These are phyloP conservation scores for Eupelmus urozonus DNA, from an alignment of 2,888 invertebrate species.

Conservation along the genomic window DNA sequence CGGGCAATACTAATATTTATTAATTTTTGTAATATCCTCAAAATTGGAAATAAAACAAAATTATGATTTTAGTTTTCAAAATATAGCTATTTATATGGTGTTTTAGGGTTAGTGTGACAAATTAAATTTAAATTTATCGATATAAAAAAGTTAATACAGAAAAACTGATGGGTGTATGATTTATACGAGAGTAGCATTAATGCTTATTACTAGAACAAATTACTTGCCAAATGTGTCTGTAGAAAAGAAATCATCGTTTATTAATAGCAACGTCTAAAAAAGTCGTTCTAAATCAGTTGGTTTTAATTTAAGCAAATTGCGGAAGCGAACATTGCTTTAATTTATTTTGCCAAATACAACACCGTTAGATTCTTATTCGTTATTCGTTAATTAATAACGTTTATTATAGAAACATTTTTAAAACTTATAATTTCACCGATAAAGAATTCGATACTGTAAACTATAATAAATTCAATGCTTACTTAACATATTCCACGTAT, in stretches of 20 bases:
- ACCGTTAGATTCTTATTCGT: neutral
- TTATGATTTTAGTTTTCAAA: too few species aligned
- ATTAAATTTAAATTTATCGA: neutral
- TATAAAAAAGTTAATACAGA: too few species aligned
- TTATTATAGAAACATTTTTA: neutral
- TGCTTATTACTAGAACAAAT: constrained; percentile 1
- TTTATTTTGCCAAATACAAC: neutral
- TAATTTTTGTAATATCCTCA: neutral
- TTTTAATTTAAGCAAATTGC: constrained; percentile 37
- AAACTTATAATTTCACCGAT: neutral
- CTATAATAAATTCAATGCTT: too few species aligned
- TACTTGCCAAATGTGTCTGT: constrained; percentile 35
- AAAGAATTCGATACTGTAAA: too few species aligned
- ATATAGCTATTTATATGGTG: too few species aligned
- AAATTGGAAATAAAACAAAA: neutral
- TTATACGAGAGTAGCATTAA: constrained; percentile 20
- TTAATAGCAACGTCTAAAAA: constrained; percentile 24
- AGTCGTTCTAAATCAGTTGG: constrained; percentile 18
- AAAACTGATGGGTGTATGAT: neutral
- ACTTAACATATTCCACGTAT: too few species aligned
- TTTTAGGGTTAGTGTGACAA: too few species aligned
- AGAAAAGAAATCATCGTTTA: constrained; percentile 6
- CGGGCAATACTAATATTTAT: neutral
- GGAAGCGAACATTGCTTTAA: constrained; percentile 32
- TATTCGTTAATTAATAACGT: too few species aligned